These are phyloP conservation scores for Anolis apletophallus DNA, from an alignment of 2,797 vertebrate species.

Conservation along the genomic window DNA sequence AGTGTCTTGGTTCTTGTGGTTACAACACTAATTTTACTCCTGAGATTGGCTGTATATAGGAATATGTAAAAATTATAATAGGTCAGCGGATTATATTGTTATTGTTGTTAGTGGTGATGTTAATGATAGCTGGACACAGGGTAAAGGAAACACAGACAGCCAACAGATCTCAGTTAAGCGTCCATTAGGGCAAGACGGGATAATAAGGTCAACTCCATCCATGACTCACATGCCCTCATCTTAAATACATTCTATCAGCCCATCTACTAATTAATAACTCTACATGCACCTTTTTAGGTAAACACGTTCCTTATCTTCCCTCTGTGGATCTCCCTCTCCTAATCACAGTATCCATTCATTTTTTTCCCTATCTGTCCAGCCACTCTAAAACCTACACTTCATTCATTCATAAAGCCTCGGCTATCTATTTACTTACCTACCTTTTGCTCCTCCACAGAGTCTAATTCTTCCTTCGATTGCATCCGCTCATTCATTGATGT, in stretches of 20 bases:
- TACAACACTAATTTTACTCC: neutral
- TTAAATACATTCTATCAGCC: neutral
- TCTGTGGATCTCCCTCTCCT: neutral
- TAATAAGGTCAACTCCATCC: neutral
- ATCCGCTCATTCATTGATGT: slow-evolving; percentile 2
- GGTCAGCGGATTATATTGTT: neutral
- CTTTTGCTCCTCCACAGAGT: neutral
- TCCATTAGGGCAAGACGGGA: neutral
- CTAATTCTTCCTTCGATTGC: neutral
- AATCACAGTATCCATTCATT: neutral
- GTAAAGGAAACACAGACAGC: neutral
- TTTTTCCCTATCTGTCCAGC: neutral
- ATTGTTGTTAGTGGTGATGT: neutral
- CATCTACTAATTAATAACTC: neutral
- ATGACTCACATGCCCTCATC: neutral
- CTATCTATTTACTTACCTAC: neutral
- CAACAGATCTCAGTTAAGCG: neutral
- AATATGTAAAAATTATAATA: neutral
- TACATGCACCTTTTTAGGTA: neutral
- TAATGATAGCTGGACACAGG: neutral
- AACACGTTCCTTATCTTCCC: neutral
- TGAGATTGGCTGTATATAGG: too few relatives aligned
- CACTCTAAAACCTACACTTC: neutral
- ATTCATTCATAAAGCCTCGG: neutral
- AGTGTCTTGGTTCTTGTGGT: neutral